Conservation (phyloP, 2,113 vertebrate species). For the Lepidothrix coronata region DNA sequence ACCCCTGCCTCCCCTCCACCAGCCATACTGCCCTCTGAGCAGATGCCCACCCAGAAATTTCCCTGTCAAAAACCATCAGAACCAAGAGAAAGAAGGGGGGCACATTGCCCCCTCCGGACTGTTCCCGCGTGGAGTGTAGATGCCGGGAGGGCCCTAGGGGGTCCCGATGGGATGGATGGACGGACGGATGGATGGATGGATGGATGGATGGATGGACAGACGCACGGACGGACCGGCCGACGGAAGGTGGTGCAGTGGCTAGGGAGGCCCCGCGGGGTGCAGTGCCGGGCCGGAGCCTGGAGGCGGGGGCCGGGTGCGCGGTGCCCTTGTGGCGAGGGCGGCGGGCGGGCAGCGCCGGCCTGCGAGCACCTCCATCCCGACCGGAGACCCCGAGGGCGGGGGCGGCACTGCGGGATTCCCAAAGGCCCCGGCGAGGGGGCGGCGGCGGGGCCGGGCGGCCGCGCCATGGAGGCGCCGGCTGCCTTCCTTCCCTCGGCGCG, state of each 20-base stretch:
- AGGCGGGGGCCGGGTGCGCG: background rate
- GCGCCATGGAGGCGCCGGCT: background rate
- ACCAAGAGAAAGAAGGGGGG: background rate
- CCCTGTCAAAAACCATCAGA: background rate
- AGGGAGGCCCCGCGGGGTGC: background rate
- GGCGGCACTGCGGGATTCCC: background rate
- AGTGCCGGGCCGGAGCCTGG: background rate
- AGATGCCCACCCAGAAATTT: too few relatives aligned
- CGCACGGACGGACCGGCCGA: background rate
- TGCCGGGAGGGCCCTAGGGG: accelerated
- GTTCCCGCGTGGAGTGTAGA: background rate
- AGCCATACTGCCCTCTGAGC: accelerated
- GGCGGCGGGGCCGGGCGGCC: background rate
- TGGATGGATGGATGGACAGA: too few relatives aligned
- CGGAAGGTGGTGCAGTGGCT: background rate
- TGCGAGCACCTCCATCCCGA: background rate
- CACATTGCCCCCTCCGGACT: too few relatives aligned
- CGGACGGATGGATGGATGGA: background rate
- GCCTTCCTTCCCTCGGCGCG: background rate
- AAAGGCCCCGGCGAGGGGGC: background rate
- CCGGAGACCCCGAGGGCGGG: background rate
- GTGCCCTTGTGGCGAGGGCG: background rate
- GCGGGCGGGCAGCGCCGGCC: background rate
- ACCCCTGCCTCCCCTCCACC: background rate
- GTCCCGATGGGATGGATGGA: background rate